These are phyloP conservation scores for Clarias laeviceps DNA, from an alignment of 2,797 vertebrate genomes.

Conservation along the genomic window DNA sequence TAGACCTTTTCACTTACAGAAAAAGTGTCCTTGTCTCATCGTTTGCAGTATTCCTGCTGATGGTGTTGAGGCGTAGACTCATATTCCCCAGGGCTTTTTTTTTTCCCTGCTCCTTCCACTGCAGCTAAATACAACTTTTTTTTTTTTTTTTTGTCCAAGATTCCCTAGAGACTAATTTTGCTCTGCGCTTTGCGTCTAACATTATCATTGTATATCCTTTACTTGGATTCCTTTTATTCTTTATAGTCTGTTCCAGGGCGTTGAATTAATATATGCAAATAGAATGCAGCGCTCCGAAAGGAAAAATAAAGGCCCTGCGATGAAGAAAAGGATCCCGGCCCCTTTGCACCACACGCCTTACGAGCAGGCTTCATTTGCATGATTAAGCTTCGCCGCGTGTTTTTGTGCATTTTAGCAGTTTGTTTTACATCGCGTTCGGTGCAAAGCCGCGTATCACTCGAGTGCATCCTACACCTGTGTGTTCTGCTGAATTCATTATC, in stretches of 20 bases:
- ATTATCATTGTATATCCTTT: conserved; percentile 1
- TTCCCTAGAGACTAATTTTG: conserved; percentile 7
- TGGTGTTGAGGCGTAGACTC: conserved; percentile 47
- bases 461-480: conserved; percentile 12
- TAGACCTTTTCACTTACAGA: conserved; percentile 44
- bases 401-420: conserved; percentile 28
- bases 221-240: conserved; percentile 14
- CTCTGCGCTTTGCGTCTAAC: not conserved
- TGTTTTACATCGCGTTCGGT: conserved; percentile 25
- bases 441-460: not conserved
- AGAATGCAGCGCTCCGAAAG: conserved; percentile 29
- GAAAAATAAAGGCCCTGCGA: conserved; percentile 41
- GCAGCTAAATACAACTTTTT: conserved; percentile 14
- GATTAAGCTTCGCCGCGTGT: conserved; percentile 39
- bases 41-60: conserved; percentile 56
- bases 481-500: conserved; percentile 21
- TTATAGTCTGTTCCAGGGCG: conserved; percentile 11
- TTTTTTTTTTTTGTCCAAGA: not conserved
- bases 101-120: not conserved
- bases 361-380: conserved; percentile 54
- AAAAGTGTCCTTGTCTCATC: conserved; percentile 55
- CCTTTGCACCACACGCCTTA: conserved; percentile 38
- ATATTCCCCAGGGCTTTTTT: conserved; percentile 40
- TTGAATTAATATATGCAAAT: conserved; percentile 55
- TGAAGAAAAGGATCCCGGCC: conserved; percentile 31